Evolutionary conservation across 2,797 vertebrate species (phyloP), one percentile per base, ranked within the genome.

Genomic region (Cuculus canorus): DNA sequence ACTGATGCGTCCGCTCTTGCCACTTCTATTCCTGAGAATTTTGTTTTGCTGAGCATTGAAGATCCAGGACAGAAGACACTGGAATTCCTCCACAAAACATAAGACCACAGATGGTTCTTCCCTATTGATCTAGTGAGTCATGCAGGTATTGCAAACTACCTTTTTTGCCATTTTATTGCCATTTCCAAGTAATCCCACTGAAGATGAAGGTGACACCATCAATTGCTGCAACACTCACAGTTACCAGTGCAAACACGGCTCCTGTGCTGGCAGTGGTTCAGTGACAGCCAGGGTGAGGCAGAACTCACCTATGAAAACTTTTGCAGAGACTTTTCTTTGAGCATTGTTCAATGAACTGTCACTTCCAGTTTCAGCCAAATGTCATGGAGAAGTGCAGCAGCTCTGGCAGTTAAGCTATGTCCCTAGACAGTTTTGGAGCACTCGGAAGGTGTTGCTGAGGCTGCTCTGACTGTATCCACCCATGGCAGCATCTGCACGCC

Each of bases 241-340:
- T 32, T 77, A 25, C 35, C 32, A 21, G 22, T 0, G 1, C 32
- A 45, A 81, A 71, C 27, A 37, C 0, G 0, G 0, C 28, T 41
- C 45, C 24, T 45, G 10, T 4, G 18, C 28, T 19, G 45, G 32
- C 45, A 33, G 45, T 0, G 28, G 6, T 23, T 57, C 66, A 28
- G 1, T 1, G 0, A 24, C 3, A 2, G 47, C 24, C 61, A 33
- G 32, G 11, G 28, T 11, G 30, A 86, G 24, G 21, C 61, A 71
- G 32, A 90, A 80, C 28, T 69, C 32, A 17, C 4, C 39, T 17
- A 7, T 7, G 27, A 52, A 53, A 78, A 65, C 47, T 32, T 79
- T 1, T 21, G 17, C 15, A 52, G 56, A 43, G 56, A 43, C 50
- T n/a, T 54, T 25, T 41, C 60, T 59, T n/a, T 25, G 14, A 78